Conservation (phyloP, 2,797 vertebrate genomes). For the Galaxias olidus region DNA sequence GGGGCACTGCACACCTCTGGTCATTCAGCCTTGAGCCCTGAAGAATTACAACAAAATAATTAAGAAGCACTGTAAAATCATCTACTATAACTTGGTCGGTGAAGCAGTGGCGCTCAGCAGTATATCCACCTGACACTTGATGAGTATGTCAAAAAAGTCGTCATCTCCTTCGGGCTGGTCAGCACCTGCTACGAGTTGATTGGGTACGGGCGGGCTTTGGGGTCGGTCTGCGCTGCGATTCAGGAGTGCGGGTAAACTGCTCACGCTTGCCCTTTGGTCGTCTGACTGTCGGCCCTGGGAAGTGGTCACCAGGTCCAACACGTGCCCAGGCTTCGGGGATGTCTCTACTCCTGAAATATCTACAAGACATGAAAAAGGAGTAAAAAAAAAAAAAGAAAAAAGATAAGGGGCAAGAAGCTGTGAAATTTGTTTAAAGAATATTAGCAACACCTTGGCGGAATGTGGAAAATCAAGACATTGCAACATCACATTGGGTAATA, state of each 20-base stretch:
- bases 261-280: constrained; percentile 87
- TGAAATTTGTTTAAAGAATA: neutral
- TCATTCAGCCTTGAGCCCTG: constrained; percentile 94
- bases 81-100: neutral
- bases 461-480: too few species aligned
- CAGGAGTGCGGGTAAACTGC: constrained; percentile 85
- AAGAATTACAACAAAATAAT: constrained; percentile 16
- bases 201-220: constrained; percentile 71
- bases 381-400: neutral
- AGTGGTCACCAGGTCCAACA: constrained; percentile 90
- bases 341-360: constrained; percentile 71
- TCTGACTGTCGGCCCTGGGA: constrained; percentile 90
- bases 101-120: neutral
- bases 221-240: constrained; percentile 69
- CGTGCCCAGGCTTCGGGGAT: constrained; percentile 87
- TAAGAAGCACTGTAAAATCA: too few species aligned
- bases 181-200: constrained; percentile 71
- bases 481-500: too few species aligned
- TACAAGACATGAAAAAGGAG: constrained; percentile 44
- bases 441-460: too few species aligned
- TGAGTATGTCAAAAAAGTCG: constrained; percentile 91
- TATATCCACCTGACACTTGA: constrained; percentile 89
- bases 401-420: neutral
- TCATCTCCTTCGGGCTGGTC: constrained; percentile 82
- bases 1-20: constrained; percentile 89